Evolutionary conservation across 2,797 vertebrate species (phyloP).

Genomic region (Apodemus agrarius): DNA sequence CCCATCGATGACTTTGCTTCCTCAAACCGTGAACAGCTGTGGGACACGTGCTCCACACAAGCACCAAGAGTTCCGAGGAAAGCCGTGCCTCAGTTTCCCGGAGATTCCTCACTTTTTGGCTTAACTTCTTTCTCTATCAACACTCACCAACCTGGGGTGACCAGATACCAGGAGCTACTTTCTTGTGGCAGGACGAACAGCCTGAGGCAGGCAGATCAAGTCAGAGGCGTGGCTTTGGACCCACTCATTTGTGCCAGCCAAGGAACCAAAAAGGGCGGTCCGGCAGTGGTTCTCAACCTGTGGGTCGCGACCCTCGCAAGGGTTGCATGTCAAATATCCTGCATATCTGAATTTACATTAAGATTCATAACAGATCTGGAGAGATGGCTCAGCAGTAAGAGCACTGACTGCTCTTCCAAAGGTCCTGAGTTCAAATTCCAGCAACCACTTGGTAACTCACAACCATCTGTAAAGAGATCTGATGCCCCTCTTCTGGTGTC

Average conservation of each 20-base stretch:
- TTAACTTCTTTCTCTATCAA: neutral
- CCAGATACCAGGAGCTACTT: neutral
- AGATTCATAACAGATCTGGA: neutral
- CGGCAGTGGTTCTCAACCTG: neutral
- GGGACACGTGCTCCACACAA: neutral
- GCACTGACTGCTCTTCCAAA: no score
- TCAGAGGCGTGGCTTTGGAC: neutral
- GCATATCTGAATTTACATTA: neutral
- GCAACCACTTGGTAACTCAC: no score
- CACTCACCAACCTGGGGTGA: neutral
- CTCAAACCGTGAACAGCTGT: neutral
- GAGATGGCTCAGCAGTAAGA: no score
- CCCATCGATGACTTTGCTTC: neutral
- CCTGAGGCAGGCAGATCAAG: neutral
- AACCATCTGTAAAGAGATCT: no score
- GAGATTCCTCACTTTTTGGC: no score
- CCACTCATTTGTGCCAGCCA: accelerated
- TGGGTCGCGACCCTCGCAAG: neutral
- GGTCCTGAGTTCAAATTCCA: no score
- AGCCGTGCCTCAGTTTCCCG: neutral
- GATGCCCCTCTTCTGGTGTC: no score
- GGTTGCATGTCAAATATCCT: neutral
- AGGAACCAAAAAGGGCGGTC: neutral
- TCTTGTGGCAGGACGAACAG: neutral
- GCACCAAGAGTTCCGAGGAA: neutral